Conservation (phyloP, 2,888 invertebrate genomes). For the Drosophila subsilvestris region DNA sequence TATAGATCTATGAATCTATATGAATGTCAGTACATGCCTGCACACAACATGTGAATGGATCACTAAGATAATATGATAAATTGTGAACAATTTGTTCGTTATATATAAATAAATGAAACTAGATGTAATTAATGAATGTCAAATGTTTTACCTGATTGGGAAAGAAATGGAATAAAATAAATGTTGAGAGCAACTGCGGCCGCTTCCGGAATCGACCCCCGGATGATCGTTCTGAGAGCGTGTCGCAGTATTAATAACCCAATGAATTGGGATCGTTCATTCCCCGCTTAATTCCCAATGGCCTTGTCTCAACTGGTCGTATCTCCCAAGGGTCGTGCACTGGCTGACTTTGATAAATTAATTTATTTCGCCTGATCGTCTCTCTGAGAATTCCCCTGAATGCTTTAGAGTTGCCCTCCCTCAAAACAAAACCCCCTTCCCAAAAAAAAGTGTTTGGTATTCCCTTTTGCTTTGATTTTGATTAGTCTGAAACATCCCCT, state of each 20-base stretch:
- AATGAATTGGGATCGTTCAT: constrained; percentile 67
- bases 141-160: constrained; percentile 47
- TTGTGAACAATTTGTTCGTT: constrained; percentile 73
- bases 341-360: constrained; percentile 73
- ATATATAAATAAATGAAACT: constrained; percentile 75
- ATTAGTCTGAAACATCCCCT: constrained; percentile 59
- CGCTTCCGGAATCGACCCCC: constrained; percentile 60
- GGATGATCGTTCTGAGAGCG: constrained; percentile 27
- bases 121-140: constrained; percentile 75
- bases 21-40: neutral
- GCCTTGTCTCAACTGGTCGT: constrained; percentile 58
- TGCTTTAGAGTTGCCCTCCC: constrained; percentile 4
- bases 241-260: constrained; percentile 63
- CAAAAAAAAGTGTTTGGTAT: neutral
- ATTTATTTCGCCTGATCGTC: constrained; percentile 65
- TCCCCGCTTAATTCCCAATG: constrained; percentile 71
- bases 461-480: constrained; percentile 57
- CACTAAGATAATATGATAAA: constrained; percentile 70
- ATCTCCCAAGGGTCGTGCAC: constrained; percentile 1
- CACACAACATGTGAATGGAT: constrained; percentile 18
- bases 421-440: neutral
- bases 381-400: neutral
- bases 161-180: constrained; percentile 37
- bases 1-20: constrained; percentile 32
- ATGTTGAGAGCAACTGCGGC: constrained; percentile 67